Conservation (phyloP, 2,113 vertebrate genomes). For the Chascanopsetta lugubris region DNA sequence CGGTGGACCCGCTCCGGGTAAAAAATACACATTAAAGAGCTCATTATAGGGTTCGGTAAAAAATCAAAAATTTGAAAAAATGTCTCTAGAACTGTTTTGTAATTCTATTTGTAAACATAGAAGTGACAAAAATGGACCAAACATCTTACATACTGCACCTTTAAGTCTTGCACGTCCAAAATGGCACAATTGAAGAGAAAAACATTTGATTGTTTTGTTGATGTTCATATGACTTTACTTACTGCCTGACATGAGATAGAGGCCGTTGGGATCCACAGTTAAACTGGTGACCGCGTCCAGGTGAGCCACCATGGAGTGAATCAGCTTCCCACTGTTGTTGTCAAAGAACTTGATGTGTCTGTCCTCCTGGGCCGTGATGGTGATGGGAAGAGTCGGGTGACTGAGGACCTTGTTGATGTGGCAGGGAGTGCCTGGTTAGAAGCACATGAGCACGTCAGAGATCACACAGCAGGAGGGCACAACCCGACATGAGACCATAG, state of each 20-base stretch:
- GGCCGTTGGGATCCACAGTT: constrained; percentile 97
- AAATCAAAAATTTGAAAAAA: too few relatives aligned
- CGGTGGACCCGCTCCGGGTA: too few relatives aligned
- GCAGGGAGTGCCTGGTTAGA: constrained; percentile 80
- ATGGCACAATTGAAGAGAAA: background rate
- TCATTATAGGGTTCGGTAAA: too few relatives aligned
- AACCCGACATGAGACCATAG: background rate
- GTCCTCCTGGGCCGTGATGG: constrained; percentile 97
- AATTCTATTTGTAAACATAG: too few relatives aligned
- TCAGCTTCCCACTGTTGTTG: constrained; percentile 97
- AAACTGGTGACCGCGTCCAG: constrained; percentile 98
- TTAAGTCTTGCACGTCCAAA: too few relatives aligned
- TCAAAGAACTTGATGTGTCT: constrained; percentile 98
- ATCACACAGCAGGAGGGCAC: background rate
- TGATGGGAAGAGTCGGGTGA: constrained; percentile 98
- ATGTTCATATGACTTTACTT: too few relatives aligned
- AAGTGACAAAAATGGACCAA: too few relatives aligned
- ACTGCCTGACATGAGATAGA: constrained; percentile 99
- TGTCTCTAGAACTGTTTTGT: too few relatives aligned
- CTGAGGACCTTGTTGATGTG: constrained; percentile 98
- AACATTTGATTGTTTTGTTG: too few relatives aligned
- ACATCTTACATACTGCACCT: too few relatives aligned
- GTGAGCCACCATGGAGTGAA: constrained; percentile 99
- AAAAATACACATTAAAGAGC: too few relatives aligned
- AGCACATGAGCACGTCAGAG: constrained; percentile 1